Evolutionary conservation across 1,140 invertebrate species (phyloP).

Genomic region (Trinorchestia longiramus): DNA sequence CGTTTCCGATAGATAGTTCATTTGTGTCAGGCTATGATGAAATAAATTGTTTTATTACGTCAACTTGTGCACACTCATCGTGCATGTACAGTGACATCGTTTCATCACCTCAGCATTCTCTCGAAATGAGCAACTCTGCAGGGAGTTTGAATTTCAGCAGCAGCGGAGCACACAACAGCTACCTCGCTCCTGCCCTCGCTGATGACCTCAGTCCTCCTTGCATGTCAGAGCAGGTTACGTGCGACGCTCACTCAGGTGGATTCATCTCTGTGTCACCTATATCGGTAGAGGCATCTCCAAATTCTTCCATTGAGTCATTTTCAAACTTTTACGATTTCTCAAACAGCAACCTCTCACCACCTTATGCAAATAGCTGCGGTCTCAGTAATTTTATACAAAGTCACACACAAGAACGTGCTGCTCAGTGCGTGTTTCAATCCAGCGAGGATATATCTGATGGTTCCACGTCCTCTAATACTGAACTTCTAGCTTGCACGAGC

Average conservation of each 20-base stretch:
- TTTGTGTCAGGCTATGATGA: not conserved
- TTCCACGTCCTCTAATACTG: not conserved
- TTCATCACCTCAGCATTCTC: not conserved
- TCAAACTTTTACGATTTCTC: constrained; percentile 5
- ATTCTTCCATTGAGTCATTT: not conserved
- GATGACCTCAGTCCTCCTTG: not conserved
- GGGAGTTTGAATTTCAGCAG: not conserved
- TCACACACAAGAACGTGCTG: not conserved
- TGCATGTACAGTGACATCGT: not conserved
- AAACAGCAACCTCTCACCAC: not conserved
- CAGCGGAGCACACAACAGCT: not conserved
- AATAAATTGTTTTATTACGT: not conserved
- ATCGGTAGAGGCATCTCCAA: not conserved
- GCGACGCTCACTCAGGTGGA: not conserved
- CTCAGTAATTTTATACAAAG: not conserved
- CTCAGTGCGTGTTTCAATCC: not conserved
- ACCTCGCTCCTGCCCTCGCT: not conserved
- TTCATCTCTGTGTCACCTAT: not conserved
- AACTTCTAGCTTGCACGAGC: not conserved
- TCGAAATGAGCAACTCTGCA: not conserved
- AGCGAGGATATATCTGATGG: not conserved
- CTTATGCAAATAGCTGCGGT: not conserved
- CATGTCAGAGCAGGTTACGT: not conserved
- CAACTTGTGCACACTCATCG: not conserved
- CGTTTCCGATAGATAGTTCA: not conserved